Base-by-base conservation (phyloP, 2,888 invertebrate genomes). In the Ferdinandea cuprea region DNA sequence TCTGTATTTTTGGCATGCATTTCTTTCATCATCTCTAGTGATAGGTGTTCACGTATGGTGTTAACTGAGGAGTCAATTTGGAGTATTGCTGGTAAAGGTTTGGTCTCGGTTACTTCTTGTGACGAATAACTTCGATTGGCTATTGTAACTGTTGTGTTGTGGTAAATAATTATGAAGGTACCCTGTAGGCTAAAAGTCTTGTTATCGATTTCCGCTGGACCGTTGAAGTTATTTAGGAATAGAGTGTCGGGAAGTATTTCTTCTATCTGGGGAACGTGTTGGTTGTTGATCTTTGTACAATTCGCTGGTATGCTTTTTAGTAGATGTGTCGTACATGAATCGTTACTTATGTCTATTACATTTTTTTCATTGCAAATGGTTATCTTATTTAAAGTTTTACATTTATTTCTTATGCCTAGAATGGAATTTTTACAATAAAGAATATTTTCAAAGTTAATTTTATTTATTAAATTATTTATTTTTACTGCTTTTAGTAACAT, bases 281-380 rank as follows among this genome's bases (percentile, higher is more conserved):
- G 63, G 17, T 46, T 59, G 28, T 78, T 78, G n/a, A 73, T 44
- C 9, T 6, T 40, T 17, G 32, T 50, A 25, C 77, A 73, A 11
- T 40, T 40, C 30, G 72, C 54, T n/a, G 59, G 54, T 65, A 11
- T 19, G 35, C 73, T 78, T 40, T 17, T 66, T n/a, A 83, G 32
- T 8, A 78, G 46, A 13, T 78, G 68, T 4, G 73, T 68, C 7
- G 73, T 56, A 30, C 78, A 84, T 1, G 78, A 44, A 7, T 73
- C 35, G 28, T 84, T 74, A 44, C 78, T 69, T 44, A 78, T 73
- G 15, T 84, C 73, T 63, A 73, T n/a, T 32, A 84, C 42, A 32
- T 72, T 59, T 25, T 46, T 71, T 52, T 63, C 42, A 13, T 54
- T 72, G 61, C 83, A 83, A 21, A 78, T 73, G 13, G 65, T 40